A percentile compares a stretch with the other conserved stretches of the same genome.
These are phyloP conservation scores for human (Homo sapiens) DNA, from an alignment of 2,113 vertebrate species.

Conservation along the genomic window GRCh38 chr22:25153001-25153500, in stretches of 20 bases:
- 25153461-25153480: too few relatives aligned
- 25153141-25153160: background rate
- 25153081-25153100: background rate
- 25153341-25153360: background rate
- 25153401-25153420: background rate
- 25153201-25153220: background rate
- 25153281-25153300: background rate
- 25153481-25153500: accelerated
- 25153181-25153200: background rate
- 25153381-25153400: background rate
- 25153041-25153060: background rate
- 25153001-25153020: background rate
- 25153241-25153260: too few relatives aligned
- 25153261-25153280: background rate
- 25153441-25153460: background rate
- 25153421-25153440: accelerated
- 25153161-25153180: accelerated
- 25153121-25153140: background rate
- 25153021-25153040: background rate
- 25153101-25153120: too few relatives aligned
- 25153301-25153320: background rate
- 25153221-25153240: background rate
- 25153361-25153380: background rate
- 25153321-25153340: background rate
- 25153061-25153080: background rate